A percentile compares a stretch with the other conserved stretches of the same genome.
Evolutionary conservation across 2,888 invertebrate genomes (phyloP).

Genomic region (Chrysodeixis includens): DNA sequence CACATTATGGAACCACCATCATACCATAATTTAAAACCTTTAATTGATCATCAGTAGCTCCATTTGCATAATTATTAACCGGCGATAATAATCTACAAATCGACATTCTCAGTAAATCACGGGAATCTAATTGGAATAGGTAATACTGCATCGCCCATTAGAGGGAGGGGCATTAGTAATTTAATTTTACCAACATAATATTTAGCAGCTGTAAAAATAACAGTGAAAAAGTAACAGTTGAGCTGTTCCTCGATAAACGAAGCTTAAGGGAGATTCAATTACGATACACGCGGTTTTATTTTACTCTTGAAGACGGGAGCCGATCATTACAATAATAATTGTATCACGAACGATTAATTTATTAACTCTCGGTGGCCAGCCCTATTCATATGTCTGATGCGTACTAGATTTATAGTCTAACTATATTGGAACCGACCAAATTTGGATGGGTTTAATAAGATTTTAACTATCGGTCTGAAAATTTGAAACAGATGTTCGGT

Average conservation of each 20-base stretch:
- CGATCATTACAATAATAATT: conserved; percentile 85
- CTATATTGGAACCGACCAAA: conserved; percentile 58
- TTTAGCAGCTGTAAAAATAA: conserved; percentile 48
- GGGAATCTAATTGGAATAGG: conserved; percentile 16
- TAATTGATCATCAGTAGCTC: conserved; percentile 34
- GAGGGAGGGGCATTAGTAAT: conserved; percentile 28
- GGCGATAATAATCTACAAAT: conserved; percentile 3
- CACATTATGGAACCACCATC: conserved; percentile 13
- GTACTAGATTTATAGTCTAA: conserved; percentile 65
- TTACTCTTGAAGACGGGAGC: conserved; percentile 74
- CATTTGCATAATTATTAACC: conserved; percentile 46
- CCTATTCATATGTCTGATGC: conserved; percentile 75
- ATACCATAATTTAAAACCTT: conserved; percentile 34
- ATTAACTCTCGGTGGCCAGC: conserved; percentile 69
- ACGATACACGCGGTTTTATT: conserved; percentile 76
- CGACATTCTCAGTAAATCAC: conserved; percentile 30
- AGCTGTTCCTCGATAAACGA: conserved; percentile 57
- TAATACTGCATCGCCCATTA: conserved; percentile 19
- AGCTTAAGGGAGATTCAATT: conserved; percentile 81
- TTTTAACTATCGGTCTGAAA: conserved; percentile 39
- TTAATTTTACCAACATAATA: conserved; percentile 27
- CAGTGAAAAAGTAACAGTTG: conserved; percentile 53
- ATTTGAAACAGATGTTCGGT: conserved; percentile 34
- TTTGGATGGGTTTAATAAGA: conserved; percentile 59
- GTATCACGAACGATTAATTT: conserved; percentile 85